Evolutionary conservation across 2,113 vertebrate species (phyloP).

Genomic region (Atlantisia rogersi): DNA sequence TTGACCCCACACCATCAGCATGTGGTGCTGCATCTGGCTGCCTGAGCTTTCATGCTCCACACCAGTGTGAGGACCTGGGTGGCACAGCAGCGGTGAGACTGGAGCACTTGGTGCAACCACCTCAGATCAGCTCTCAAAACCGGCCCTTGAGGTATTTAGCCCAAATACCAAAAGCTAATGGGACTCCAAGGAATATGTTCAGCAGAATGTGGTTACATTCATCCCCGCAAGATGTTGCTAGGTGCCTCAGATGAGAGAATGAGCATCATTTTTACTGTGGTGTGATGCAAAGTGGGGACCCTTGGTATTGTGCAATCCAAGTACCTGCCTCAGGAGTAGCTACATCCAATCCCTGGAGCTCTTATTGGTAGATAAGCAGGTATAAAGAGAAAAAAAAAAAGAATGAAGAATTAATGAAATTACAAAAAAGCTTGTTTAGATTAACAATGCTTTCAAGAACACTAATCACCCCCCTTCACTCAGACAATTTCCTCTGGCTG

Average conservation of each 20-base stretch:
- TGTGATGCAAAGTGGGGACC: not conserved
- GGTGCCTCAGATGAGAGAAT: not conserved
- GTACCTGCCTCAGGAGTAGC: not conserved
- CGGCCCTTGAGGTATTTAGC: not conserved
- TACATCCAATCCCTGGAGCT: not conserved
- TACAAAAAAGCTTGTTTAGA: not conserved
- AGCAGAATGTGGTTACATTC: not conserved
- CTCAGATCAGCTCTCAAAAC: not conserved
- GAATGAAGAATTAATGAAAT: not conserved
- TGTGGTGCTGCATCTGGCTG: not conserved
- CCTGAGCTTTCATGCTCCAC: rapidly evolving
- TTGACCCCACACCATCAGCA: not conserved
- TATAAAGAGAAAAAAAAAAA: not conserved
- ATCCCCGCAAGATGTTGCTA: not conserved
- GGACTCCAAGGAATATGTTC: not conserved
- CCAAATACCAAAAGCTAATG: not conserved
- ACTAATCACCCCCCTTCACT: not conserved
- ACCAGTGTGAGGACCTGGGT: rapidly evolving
- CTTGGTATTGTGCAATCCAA: not conserved
- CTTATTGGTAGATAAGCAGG: not conserved
- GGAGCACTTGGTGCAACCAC: too few species aligned
- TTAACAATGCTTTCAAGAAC: not conserved
- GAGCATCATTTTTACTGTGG: not conserved
- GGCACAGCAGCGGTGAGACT: not conserved
- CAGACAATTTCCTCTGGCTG: not conserved